These are phyloP conservation scores for Coregonus suidteri DNA, from an alignment of 2,797 vertebrate species.

Conservation along the genomic window DNA sequence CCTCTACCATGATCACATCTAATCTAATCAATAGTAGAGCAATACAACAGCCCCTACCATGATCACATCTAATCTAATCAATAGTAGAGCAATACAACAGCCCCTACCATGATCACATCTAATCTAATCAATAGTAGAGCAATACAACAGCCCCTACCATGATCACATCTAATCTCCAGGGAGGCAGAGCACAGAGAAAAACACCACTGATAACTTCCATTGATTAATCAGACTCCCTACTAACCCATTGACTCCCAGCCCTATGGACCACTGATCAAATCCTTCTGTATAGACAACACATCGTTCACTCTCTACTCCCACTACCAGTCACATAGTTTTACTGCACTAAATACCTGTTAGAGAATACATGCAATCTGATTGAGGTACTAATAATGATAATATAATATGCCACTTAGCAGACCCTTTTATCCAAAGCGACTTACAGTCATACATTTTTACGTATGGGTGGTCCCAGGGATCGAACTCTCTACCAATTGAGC, in stretches of 20 bases:
- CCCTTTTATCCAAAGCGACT: too few relatives aligned
- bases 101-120: constrained; percentile 58
- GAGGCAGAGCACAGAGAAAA: constrained; percentile 51
- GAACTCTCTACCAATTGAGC: too few relatives aligned
- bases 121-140: constrained; percentile 68
- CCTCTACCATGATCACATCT: constrained; percentile 55
- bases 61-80: constrained; percentile 60
- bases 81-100: constrained; percentile 54
- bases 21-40: constrained; percentile 57
- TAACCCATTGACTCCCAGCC: too few relatives aligned
- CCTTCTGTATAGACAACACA: too few relatives aligned
- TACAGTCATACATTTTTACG: too few relatives aligned
- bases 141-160: constrained; percentile 49
- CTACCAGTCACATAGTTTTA: constrained; percentile 24
- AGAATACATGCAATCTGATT: constrained; percentile 48
- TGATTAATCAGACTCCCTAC: too few relatives aligned
- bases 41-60: constrained; percentile 49
- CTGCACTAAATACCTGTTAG: constrained; percentile 47
- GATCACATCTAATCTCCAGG: constrained; percentile 65
- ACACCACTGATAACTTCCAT: constrained; percentile 63
- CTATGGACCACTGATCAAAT: too few relatives aligned
- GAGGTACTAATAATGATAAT: constrained; percentile 26
- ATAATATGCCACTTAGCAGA: too few relatives aligned
- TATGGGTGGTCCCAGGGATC: too few relatives aligned
- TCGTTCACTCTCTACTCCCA: too few relatives aligned